These are phyloP conservation scores for Congeria kusceri DNA, from an alignment of 2,888 invertebrate species.

Conservation along the genomic window DNA sequence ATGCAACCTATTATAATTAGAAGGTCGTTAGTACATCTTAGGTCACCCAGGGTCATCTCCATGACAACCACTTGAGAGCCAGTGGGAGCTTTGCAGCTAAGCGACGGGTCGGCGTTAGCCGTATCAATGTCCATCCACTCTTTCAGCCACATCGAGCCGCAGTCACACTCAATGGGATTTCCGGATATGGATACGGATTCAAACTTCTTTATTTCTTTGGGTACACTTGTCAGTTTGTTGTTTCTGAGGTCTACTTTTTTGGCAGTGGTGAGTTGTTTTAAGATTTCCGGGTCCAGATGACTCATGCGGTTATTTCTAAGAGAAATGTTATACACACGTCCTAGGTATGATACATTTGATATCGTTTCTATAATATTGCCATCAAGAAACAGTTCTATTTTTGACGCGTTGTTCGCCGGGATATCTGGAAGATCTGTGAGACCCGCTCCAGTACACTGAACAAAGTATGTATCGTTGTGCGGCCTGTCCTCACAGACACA, in stretches of 20 bases:
- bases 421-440: slow-evolving; percentile 53
- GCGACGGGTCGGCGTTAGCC: slow-evolving; percentile 22
- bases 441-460: slow-evolving; percentile 55
- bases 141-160: slow-evolving; percentile 63
- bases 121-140: slow-evolving; percentile 57
- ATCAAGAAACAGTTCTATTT: slow-evolving; percentile 55
- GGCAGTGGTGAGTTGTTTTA: slow-evolving; percentile 25
- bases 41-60: slow-evolving; percentile 15
- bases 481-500: slow-evolving; percentile 68
- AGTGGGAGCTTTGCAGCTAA: slow-evolving; percentile 36
- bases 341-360: slow-evolving; percentile 36
- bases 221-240: slow-evolving; percentile 37
- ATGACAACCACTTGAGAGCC: slow-evolving; percentile 9
- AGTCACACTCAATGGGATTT: slow-evolving; percentile 62
- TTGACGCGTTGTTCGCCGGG: slow-evolving; percentile 30
- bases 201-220: slow-evolving; percentile 51
- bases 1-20: slow-evolving; percentile 4
- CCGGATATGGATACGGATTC: slow-evolving; percentile 39
- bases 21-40: slow-evolving; percentile 27
- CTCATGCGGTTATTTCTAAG: slow-evolving; percentile 47
- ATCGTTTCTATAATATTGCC: slow-evolving; percentile 48
- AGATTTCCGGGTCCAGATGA: slow-evolving; percentile 35
- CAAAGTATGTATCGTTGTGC: slow-evolving; percentile 49
- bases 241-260: slow-evolving; percentile 31
- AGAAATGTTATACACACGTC: slow-evolving; percentile 52